Percentiles rank a stretch among this genome's conserved stretches.
Evolutionary conservation across 2,797 vertebrate genomes (phyloP).

Genomic region (Emydoidea blandingii): DNA sequence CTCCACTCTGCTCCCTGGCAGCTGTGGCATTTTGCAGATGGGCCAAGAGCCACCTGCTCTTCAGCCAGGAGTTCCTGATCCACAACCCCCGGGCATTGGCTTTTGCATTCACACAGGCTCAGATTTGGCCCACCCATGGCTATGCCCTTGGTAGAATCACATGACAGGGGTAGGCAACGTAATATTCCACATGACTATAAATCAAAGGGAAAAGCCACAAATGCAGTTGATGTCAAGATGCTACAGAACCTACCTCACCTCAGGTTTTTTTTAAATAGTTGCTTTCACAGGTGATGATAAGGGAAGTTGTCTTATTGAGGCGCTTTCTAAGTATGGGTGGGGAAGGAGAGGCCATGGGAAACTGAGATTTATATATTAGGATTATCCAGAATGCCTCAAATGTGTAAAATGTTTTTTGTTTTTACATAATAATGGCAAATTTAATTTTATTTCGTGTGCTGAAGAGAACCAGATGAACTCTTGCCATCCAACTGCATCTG

Average conservation of each 20-base stretch:
- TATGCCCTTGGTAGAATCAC: background rate
- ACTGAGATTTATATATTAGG: slow-evolving; percentile 24
- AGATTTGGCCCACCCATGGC: background rate
- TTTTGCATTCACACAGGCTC: background rate
- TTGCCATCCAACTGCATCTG: slow-evolving; percentile 64
- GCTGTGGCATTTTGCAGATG: background rate
- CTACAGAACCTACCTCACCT: slow-evolving; percentile 5
- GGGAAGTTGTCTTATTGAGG: slow-evolving; percentile 6
- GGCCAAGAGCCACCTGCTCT: background rate
- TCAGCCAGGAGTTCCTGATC: background rate
- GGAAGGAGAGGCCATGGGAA: background rate
- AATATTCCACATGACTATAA: slow-evolving; percentile 31
- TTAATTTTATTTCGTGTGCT: slow-evolving; percentile 55
- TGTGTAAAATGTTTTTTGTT: slow-evolving; percentile 42
- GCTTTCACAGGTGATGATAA: slow-evolving; percentile 59
- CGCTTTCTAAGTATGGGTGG: slow-evolving; percentile 14
- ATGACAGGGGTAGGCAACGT: background rate
- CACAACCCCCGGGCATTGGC: background rate
- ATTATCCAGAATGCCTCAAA: slow-evolving; percentile 1
- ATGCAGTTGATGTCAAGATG: slow-evolving; percentile 19
- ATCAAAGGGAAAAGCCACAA: background rate
- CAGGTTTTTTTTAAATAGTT: slow-evolving; percentile 39
- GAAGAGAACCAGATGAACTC: slow-evolving; percentile 68
- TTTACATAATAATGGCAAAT: slow-evolving; percentile 53
- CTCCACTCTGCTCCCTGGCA: background rate